A percentile compares a stretch with the other conserved stretches of the same genome.
These are phyloP conservation scores for Cepaea nemoralis DNA, from an alignment of 1,140 invertebrate species.

Conservation along the genomic window DNA sequence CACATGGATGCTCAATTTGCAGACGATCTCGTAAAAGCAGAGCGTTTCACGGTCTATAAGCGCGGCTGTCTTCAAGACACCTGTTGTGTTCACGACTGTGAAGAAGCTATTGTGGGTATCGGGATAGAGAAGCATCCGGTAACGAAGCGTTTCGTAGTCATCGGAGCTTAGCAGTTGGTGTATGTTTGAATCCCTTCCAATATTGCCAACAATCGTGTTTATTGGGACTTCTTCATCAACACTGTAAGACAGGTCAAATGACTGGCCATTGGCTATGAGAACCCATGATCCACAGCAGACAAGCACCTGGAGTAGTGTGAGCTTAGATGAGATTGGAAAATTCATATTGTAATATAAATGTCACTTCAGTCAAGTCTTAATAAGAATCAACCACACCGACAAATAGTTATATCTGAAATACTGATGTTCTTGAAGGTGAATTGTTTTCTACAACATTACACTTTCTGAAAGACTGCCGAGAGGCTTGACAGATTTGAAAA, in stretches of 20 bases:
- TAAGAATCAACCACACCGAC: too few species aligned
- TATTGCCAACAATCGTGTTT: constrained; percentile 20
- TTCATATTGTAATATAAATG: background rate
- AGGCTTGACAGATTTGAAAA: too few species aligned
- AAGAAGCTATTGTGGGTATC: constrained; percentile 35
- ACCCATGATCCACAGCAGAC: background rate
- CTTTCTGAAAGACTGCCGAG: background rate
- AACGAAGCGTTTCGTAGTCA: constrained; percentile 32
- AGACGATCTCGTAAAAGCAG: constrained; percentile 50
- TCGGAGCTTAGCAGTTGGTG: constrained; percentile 32
- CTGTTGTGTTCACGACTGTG: constrained; percentile 29
- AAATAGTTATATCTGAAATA: background rate
- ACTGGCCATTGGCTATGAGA: background rate
- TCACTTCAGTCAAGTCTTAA: background rate
- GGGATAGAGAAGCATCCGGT: constrained; percentile 20
- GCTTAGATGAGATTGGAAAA: background rate
- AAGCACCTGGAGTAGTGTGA: background rate
- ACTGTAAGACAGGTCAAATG: constrained; percentile 37
- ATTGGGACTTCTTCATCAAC: constrained; percentile 39
- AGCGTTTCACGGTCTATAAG: constrained; percentile 47
- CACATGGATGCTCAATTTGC: constrained; percentile 42
- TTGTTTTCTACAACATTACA: background rate
- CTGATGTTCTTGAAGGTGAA: background rate
- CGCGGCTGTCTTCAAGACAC: constrained; percentile 40
- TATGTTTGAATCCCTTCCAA: constrained; percentile 42